Percentiles rank a stretch among this genome's conserved stretches.
Evolutionary conservation across 2,888 invertebrate species (phyloP).

Genomic region (Polylopha cassiicola): DNA sequence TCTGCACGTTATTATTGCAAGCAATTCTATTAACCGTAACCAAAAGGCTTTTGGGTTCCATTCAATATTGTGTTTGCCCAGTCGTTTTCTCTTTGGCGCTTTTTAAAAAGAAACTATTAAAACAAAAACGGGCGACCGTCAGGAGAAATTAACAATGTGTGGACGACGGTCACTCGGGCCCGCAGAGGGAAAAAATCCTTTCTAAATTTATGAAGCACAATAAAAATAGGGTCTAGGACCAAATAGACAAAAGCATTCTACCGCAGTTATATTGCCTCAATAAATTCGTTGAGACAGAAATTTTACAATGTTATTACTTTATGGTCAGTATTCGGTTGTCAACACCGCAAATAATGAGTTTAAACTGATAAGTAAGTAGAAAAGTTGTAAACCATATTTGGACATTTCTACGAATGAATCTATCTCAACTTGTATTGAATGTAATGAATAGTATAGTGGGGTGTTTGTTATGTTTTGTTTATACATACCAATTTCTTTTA

Average conservation of each 20-base stretch:
- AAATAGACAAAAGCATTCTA: constrained; percentile 52
- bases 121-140: constrained; percentile 37
- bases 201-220: constrained; percentile 45
- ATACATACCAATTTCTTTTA: too few relatives aligned
- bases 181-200: constrained; percentile 44
- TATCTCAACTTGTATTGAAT: constrained; percentile 19
- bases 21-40: constrained; percentile 51
- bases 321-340: constrained; percentile 53
- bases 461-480: too few relatives aligned
- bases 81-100: constrained; percentile 28
- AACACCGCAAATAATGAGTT: constrained; percentile 48
- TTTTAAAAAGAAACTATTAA: constrained; percentile 35
- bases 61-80: constrained; percentile 31
- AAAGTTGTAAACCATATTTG: too few relatives aligned
- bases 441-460: too few relatives aligned
- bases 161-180: constrained; percentile 42
- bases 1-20: constrained; percentile 40
- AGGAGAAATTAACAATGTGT: constrained; percentile 47
- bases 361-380: constrained; percentile 29
- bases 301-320: constrained; percentile 39
- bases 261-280: constrained; percentile 64
- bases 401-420: neutral
- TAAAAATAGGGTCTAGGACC: constrained; percentile 48
- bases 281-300: constrained; percentile 56
- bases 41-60: constrained; percentile 47